Evolutionary conservation across 2,797 vertebrate species (phyloP).

Genomic region (Aselliscus stoliczkanus): DNA sequence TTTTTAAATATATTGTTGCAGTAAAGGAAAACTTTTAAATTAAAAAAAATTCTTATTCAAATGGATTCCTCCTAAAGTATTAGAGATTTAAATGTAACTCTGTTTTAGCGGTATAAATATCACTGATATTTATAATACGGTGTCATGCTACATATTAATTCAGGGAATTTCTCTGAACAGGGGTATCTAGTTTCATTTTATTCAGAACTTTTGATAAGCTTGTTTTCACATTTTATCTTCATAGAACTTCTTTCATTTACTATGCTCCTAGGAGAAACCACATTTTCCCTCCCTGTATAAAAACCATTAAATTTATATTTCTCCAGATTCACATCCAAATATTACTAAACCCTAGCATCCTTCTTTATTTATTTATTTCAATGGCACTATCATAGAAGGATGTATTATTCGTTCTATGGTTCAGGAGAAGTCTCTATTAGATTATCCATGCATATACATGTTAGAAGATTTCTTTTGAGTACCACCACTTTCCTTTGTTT

Average conservation of each 20-base stretch:
- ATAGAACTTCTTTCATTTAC: neutral
- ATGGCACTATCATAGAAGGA: neutral
- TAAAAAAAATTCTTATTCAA: neutral
- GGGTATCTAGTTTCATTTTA: neutral
- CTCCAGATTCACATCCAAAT: neutral
- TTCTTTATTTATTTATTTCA: neutral
- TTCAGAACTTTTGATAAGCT: neutral
- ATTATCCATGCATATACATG: neutral
- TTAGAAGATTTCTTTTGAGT: neutral
- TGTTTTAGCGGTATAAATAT: neutral
- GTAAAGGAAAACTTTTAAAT: slow-evolving; percentile 48
- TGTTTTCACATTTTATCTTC: neutral
- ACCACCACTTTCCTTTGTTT: neutral
- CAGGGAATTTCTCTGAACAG: neutral
- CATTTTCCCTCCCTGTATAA: neutral
- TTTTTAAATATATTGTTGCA: slow-evolving; percentile 72
- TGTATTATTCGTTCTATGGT: neutral
- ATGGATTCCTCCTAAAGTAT: neutral
- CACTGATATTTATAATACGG: neutral
- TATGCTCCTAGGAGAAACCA: neutral
- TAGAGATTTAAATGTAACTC: neutral
- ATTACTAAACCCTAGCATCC: neutral
- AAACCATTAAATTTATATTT: neutral
- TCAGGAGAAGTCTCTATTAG: neutral
- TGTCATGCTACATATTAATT: neutral